These are phyloP conservation scores for Tribolium freemani DNA, from an alignment of 2,888 invertebrate species.

Conservation along the genomic window DNA sequence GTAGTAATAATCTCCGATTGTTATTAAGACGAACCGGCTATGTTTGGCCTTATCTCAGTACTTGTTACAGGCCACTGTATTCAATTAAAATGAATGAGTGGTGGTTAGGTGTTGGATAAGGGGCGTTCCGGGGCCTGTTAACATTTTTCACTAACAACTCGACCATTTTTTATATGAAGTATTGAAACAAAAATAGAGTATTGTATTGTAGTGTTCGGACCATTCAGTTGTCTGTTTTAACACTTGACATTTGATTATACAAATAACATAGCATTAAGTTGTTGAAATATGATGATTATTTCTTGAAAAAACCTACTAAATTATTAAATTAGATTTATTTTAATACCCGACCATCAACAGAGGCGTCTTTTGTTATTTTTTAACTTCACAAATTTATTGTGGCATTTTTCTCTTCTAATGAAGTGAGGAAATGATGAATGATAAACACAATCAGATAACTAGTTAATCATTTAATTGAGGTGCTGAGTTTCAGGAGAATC, in stretches of 20 bases:
- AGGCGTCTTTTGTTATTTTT: conserved; percentile 15
- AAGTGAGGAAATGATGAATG: conserved; percentile 38
- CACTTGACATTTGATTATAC: conserved; percentile 61
- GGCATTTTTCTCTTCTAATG: conserved; percentile 37
- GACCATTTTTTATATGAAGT: conserved; percentile 48
- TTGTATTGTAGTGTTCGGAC: conserved; percentile 52
- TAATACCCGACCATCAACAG: conserved; percentile 26
- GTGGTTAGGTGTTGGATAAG: conserved; percentile 63
- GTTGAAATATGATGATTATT: conserved; percentile 52
- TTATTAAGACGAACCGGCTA: conserved; percentile 19
- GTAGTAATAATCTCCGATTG: not conserved
- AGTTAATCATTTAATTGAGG: conserved; percentile 45
- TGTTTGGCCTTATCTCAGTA: conserved; percentile 49
- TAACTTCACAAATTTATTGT: conserved; percentile 19
- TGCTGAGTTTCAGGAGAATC: conserved; percentile 37
- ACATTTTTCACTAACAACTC: conserved; percentile 62
- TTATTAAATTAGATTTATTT: conserved; percentile 50
- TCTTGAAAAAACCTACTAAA: conserved; percentile 35
- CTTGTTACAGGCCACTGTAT: conserved; percentile 55
- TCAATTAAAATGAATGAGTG: conserved; percentile 66
- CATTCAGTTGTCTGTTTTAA: conserved; percentile 61
- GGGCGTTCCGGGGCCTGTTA: conserved; percentile 62
- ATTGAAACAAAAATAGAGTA: conserved; percentile 58
- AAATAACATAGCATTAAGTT: conserved; percentile 61
- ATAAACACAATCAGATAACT: conserved; percentile 42